Evolutionary conservation across 2,797 vertebrate species (phyloP).

Genomic region (Simalia tracyae): DNA sequence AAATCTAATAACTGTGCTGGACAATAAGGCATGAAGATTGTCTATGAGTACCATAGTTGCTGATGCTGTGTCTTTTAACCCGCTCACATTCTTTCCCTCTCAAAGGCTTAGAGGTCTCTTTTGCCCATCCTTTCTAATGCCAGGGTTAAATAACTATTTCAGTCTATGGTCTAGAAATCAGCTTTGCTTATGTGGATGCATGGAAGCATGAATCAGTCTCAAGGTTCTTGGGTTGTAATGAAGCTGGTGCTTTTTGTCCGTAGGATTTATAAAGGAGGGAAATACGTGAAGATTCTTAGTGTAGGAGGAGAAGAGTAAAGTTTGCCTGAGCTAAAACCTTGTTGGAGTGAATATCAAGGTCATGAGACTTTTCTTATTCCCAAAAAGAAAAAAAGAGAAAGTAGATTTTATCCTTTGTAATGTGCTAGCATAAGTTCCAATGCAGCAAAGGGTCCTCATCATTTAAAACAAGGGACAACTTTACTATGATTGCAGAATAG

Average conservation of each 20-base stretch:
- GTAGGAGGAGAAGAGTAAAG: not conserved
- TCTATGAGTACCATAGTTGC: not conserved
- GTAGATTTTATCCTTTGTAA: not conserved
- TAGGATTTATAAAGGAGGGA: not conserved
- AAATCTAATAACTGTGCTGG: slow-evolving; percentile 45
- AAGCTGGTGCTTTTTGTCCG: not conserved
- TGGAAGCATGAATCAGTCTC: not conserved
- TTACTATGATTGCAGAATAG: not conserved
- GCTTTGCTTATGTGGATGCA: slow-evolving; percentile 18
- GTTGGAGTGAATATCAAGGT: not conserved
- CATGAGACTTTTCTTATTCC: not conserved
- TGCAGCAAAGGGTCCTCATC: not conserved
- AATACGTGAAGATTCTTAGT: not conserved
- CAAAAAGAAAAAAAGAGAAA: no score
- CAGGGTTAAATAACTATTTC: slow-evolving; percentile 20
- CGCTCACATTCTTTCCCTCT: not conserved
- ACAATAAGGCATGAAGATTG: slow-evolving; percentile 56
- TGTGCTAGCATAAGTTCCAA: not conserved
- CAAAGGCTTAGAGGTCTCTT: slow-evolving; percentile 25
- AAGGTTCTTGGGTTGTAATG: not conserved
- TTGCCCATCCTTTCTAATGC: slow-evolving; percentile 18
- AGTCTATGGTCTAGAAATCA: not conserved
- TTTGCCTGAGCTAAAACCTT: not conserved
- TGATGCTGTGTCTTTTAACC: not conserved
- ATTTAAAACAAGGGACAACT: not conserved